A percentile compares a stretch with the other conserved stretches of the same genome.
Conservation (phyloP, 2,113 vertebrate species). For the Scomber japonicus region DNA sequence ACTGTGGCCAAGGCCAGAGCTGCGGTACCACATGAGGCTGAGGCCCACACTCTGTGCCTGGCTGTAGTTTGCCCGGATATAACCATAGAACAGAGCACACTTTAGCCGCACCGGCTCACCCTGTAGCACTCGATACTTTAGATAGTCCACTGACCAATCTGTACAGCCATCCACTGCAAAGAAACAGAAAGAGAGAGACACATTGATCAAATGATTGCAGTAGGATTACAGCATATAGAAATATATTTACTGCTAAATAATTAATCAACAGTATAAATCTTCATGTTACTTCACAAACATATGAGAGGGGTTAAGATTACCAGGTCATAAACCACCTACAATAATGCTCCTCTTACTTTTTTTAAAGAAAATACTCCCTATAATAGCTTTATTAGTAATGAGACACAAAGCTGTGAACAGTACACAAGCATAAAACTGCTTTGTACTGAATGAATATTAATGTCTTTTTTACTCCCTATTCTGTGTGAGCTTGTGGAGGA, state of each 20-base stretch:
- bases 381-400: constrained; percentile 27
- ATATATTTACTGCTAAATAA: constrained; percentile 1
- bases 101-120: constrained; percentile 97
- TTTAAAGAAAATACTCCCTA: not conserved
- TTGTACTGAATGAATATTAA: not conserved
- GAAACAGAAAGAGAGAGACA: constrained; percentile 61
- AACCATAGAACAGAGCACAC: constrained; percentile 98
- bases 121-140: constrained; percentile 95
- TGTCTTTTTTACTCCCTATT: not conserved
- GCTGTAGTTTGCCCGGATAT: constrained; percentile 98
- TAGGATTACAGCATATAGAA: constrained; percentile 4
- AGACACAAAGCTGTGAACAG: constrained; percentile 16
- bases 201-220: not conserved
- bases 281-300: constrained; percentile 1
- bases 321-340: constrained; percentile 22
- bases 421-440: not conserved
- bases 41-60: constrained; percentile 96
- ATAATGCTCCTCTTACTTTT: constrained; percentile 27
- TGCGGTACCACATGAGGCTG: constrained; percentile 97
- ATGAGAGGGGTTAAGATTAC: constrained; percentile 16
- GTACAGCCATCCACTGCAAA: constrained; percentile 95
- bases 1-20: constrained; percentile 87
- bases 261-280: not conserved
- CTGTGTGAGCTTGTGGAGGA: not conserved
- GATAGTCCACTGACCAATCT: constrained; percentile 98